These are phyloP conservation scores for Rotaria sp. DNA, from an alignment of 2,888 invertebrate genomes.

Conservation along the genomic window DNA sequence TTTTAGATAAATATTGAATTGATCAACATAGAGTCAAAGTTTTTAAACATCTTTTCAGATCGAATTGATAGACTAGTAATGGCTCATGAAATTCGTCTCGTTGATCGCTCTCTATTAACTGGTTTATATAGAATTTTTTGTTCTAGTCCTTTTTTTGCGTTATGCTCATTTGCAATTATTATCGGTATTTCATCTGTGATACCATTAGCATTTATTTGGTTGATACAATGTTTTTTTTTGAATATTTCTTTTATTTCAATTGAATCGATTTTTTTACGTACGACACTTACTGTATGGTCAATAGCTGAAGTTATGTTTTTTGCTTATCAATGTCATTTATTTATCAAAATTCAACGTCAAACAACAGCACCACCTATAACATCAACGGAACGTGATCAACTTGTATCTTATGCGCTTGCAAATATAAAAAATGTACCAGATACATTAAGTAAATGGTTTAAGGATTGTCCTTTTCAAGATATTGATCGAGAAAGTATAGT, in stretches of 20 bases:
- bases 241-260: not conserved
- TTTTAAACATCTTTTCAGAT: not conserved
- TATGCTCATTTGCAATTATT: not conserved
- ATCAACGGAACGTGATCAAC: not conserved
- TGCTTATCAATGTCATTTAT: not conserved
- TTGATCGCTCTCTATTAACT: not conserved
- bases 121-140: not conserved
- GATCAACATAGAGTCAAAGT: no score
- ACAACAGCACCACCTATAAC: not conserved
- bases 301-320: slow-evolving; percentile 5
- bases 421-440: not conserved
- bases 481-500: not conserved
- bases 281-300: not conserved
- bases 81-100: not conserved
- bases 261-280: not conserved
- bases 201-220: slow-evolving; percentile 1
- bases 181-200: not conserved
- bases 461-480: not conserved
- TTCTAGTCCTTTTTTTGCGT: not conserved
- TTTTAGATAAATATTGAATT: no score
- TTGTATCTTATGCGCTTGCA: not conserved
- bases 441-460: slow-evolving; percentile 20
- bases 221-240: not conserved
- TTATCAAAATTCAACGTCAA: not conserved
- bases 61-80: not conserved